Percentiles rank a stretch among this genome's conserved stretches.
Conservation (phyloP, 1,140 invertebrate genomes). For the Caerostris extrusa region DNA sequence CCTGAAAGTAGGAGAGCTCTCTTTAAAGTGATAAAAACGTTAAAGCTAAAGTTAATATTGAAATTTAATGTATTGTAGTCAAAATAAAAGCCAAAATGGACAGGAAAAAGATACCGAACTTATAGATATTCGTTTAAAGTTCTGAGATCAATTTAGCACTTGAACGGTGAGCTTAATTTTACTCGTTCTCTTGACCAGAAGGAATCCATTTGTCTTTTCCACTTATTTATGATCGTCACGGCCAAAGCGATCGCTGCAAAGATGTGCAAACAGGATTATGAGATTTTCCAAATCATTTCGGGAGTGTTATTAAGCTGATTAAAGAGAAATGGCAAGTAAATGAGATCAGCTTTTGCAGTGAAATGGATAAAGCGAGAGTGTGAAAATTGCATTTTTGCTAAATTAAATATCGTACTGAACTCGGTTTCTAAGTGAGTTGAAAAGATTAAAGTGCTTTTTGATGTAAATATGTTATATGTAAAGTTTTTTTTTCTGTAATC, state of each 20-base stretch:
- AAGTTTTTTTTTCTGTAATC: too few relatives aligned
- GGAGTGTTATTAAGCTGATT: slow-evolving; percentile 21
- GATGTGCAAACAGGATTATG: slow-evolving; percentile 28
- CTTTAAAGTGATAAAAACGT: not conserved
- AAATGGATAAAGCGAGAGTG: not conserved
- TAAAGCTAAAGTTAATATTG: not conserved
- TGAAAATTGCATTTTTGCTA: not conserved
- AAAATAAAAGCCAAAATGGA: slow-evolving; percentile 1
- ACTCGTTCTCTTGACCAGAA: slow-evolving; percentile 19
- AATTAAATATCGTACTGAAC: too few relatives aligned
- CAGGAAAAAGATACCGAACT: not conserved
- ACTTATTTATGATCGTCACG: slow-evolving; percentile 24
- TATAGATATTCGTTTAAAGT: slow-evolving; percentile 1
- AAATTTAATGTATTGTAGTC: not conserved
- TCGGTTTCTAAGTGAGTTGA: too few relatives aligned
- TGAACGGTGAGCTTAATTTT: not conserved
- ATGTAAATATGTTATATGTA: too few relatives aligned
- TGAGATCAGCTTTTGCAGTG: not conserved
- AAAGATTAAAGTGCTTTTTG: too few relatives aligned
- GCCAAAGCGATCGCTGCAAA: not conserved
- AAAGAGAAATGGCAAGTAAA: slow-evolving; percentile 28
- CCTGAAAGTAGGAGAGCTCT: not conserved
- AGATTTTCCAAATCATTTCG: slow-evolving; percentile 26
- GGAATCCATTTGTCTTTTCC: slow-evolving; percentile 37
- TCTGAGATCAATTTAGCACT: not conserved